Conservation (phyloP, 1,140 invertebrate species). For the Drosophila persimilis region DNA sequence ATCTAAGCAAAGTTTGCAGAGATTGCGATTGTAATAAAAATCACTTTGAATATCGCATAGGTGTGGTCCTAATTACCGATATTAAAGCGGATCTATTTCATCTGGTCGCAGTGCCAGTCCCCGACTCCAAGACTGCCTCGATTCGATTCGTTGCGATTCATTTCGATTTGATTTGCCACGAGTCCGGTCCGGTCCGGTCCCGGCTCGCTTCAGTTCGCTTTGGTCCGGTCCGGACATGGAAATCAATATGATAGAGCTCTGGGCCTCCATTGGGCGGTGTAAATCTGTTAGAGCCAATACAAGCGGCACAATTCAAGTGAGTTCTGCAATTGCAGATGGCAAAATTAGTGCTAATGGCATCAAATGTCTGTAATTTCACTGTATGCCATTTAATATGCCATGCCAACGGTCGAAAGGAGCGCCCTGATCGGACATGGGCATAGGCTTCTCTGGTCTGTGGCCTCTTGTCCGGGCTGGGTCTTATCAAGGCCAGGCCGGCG, state of each 20-base stretch:
- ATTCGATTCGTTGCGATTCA: conserved; percentile 28
- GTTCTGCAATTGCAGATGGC: conserved; percentile 57
- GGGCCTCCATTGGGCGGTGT: conserved; percentile 11
- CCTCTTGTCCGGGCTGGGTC: conserved; percentile 10
- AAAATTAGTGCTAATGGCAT: conserved; percentile 77
- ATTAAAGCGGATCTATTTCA: conserved; percentile 82
- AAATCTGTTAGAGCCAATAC: too few species aligned
- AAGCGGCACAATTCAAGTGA: too few species aligned
- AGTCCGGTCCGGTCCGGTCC: conserved; percentile 10
- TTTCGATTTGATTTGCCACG: conserved; percentile 61
- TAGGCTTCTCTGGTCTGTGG: not conserved
- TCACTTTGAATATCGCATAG: conserved; percentile 81
- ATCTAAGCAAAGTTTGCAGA: conserved; percentile 43
- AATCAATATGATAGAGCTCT: conserved; percentile 57
- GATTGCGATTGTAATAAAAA: conserved; percentile 71
- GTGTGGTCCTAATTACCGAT: conserved; percentile 81
- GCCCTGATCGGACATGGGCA: conserved; percentile 6
- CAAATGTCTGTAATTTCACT: conserved; percentile 81
- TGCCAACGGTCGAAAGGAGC: conserved; percentile 46
- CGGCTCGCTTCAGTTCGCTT: too few species aligned
- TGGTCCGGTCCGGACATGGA: conserved; percentile 19
- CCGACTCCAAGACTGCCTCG: not conserved
- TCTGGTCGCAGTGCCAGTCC: conserved; percentile 23
- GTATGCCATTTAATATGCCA: conserved; percentile 16
- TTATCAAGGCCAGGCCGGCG: conserved; percentile 58